Evolutionary conservation across 2,113 vertebrate genomes (phyloP), one percentile per base, ranked within the genome.

Genomic region (Menura novaehollandiae): DNA sequence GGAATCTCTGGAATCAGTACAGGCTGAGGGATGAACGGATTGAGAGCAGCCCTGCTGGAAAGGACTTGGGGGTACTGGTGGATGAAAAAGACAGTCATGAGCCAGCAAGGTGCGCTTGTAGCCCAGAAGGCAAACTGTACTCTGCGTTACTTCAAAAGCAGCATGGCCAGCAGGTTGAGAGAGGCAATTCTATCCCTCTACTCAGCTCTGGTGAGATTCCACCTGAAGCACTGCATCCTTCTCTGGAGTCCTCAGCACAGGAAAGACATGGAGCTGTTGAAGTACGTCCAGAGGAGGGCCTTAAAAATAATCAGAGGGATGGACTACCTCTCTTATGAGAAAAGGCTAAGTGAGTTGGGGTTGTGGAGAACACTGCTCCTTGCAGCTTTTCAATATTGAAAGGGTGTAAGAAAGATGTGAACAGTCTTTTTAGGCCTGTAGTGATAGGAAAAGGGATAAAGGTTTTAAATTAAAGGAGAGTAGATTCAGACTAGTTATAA

Each of bases 111-210:
- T 82, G 27, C 26, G 0, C n/a, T 77, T 4, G 0, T 11, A 69
- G 26, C 39, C 44, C 33, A 71, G 56, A 60, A 83, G 28, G 21
- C 13, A 49, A 94, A 66, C 7, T 6, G 0, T 52, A 23, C 39
- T 43, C 30, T 26, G 30, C 7, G 10, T 22, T 75, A 16, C 13
- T 22, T 21, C 8, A 49, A 66, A 62, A 75, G 15, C 28, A 80
- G 3, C 0, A 0, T 35, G 32, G 7, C 7, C 37, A 83, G 49
- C 14, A 72, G 22, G 7, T 16, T 2, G 1, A 72, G 32, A 35
- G 46, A 84, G 46, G 14, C 1, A 2, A 55, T 78, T 69, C 33
- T 58, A 4, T 6, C 20, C 27, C 16, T 60, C 28, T 66, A 1
- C 8, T 55, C 26, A 11, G 13, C 28, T 67, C n/a, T 67, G 1